These are phyloP conservation scores for Anthonomus grandis DNA, from an alignment of 1,140 invertebrate species.

Conservation along the genomic window DNA sequence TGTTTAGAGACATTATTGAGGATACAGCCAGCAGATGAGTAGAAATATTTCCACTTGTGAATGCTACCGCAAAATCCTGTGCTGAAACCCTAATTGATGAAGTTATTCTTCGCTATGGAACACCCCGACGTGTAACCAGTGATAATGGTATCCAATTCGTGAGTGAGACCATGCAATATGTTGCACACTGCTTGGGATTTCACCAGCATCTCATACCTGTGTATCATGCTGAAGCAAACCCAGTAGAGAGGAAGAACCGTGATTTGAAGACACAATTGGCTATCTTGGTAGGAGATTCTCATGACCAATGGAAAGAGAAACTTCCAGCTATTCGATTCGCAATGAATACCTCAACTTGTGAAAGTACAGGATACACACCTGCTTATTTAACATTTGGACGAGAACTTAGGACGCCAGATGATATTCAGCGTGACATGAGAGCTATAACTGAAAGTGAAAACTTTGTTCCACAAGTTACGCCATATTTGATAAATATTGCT, in stretches of 20 bases:
- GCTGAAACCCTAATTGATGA: slow-evolving; percentile 29
- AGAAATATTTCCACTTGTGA: background rate
- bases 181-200: slow-evolving; percentile 36
- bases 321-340: too few species aligned
- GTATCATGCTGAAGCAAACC: slow-evolving; percentile 49
- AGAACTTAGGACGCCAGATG: slow-evolving; percentile 38
- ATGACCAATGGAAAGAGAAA: too few species aligned
- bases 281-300: slow-evolving; percentile 42
- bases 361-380: slow-evolving; percentile 41
- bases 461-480: slow-evolving; percentile 42
- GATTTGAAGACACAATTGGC: slow-evolving; percentile 47
- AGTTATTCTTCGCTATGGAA: slow-evolving; percentile 26
- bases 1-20: slow-evolving; percentile 29
- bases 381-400: slow-evolving; percentile 46
- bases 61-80: slow-evolving; percentile 30
- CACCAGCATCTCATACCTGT: slow-evolving; percentile 38
- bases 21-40: slow-evolving; percentile 17
- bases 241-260: slow-evolving; percentile 48
- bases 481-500: slow-evolving; percentile 26
- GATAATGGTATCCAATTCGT: slow-evolving; percentile 26
- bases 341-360: too few species aligned
- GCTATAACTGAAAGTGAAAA: slow-evolving; percentile 37
- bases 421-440: slow-evolving; percentile 30
- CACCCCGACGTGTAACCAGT: slow-evolving; percentile 11
- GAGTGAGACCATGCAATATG: slow-evolving; percentile 42